Evolutionary conservation across 2,888 invertebrate species (phyloP), one percentile per base, ranked within the genome.

Genomic region (Unio pictorum): DNA sequence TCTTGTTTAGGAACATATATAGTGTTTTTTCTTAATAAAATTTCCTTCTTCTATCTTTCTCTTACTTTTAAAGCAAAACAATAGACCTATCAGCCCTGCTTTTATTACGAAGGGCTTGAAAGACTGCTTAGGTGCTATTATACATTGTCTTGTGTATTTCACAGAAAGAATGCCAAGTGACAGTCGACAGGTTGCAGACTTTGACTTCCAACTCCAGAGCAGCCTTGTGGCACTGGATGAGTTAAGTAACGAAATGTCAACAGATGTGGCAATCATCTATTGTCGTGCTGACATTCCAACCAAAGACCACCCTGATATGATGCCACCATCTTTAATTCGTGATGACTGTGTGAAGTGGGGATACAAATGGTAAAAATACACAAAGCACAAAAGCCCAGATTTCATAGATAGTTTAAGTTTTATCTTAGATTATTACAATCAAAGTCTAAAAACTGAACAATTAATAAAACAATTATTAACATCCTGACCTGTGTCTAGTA

Each of bases 151-250:
- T 45, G 45, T 45, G 45, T 45, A 61, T 64, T 26, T 74, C 72
- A 23, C 80, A 89, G 89, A 84, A 61, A 79, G 82, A 65, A 84
- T 88, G 84, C 89, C 89, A 18, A 83, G 86, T 8, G 83, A 86
- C 74, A 82, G 79, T 58, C 58, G 73, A 59, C 74, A 81, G 60
- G 82, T 82, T 30, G 69, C 78, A 17, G 88, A 88, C 71, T 88
- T 87, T 83, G 89, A 89, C 74, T 74, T 85, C 26, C 88, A 89
- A 69, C 80, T 89, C 7, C 86, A 87, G 71, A 82, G 82, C 72
- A 85, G 85, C 71, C 76, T 88, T 17, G 80, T 79, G 23, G 79
- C 84, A 23, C 72, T 88, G 66, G 81, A 85, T 69, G 78, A 84
- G 63, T 73, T 86, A 15, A 84, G 81, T 71, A 77, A 76, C 34